phyloP scores from a whole-genome alignment of 2,888 invertebrate genomes.

The Drosophila testacea region DNA sequence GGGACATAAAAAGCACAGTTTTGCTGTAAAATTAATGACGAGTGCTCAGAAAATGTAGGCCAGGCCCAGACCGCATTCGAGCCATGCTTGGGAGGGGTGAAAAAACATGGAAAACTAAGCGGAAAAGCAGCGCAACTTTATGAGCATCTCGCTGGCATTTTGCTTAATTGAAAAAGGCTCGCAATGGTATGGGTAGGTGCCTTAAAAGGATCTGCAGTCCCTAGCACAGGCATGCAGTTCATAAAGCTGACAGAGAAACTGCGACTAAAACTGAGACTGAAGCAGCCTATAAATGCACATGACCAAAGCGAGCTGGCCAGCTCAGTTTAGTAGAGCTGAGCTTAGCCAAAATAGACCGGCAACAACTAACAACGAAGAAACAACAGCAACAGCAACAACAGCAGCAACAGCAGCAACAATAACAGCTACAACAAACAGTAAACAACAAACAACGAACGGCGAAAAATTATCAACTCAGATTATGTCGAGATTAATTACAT shows the following conservation, averaged over 20 bases:
- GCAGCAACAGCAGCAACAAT: slow-evolving; percentile 29
- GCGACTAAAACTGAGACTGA: neutral
- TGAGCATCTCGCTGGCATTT: slow-evolving; percentile 70
- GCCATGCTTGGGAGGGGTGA: slow-evolving; percentile 16
- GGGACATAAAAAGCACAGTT: slow-evolving; percentile 53
- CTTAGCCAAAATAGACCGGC: slow-evolving; percentile 68
- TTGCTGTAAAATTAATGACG: slow-evolving; percentile 69
- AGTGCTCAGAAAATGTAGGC: slow-evolving; percentile 68
- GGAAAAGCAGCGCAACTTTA: slow-evolving; percentile 58
- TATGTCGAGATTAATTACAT: slow-evolving; percentile 85
- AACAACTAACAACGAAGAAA: slow-evolving; percentile 17
- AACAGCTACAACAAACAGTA: slow-evolving; percentile 31
- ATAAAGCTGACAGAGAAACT: slow-evolving; percentile 69
- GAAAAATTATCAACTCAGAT: slow-evolving; percentile 84
- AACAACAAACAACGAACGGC: slow-evolving; percentile 64
- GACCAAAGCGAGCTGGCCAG: slow-evolving; percentile 62
- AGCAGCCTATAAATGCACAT: slow-evolving; percentile 72
- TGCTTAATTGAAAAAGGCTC: slow-evolving; percentile 76
- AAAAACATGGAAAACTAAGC: slow-evolving; percentile 27
- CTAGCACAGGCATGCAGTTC: slow-evolving; percentile 71
- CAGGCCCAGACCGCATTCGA: slow-evolving; percentile 58
- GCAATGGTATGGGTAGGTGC: slow-evolving; percentile 49
- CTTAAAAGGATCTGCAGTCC: slow-evolving; percentile 74
- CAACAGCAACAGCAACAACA: slow-evolving; percentile 26
- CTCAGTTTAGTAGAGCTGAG: slow-evolving; percentile 24